These are phyloP conservation scores for Margaritifera margaritifera DNA, from an alignment of 2,888 invertebrate species.

Conservation along the genomic window DNA sequence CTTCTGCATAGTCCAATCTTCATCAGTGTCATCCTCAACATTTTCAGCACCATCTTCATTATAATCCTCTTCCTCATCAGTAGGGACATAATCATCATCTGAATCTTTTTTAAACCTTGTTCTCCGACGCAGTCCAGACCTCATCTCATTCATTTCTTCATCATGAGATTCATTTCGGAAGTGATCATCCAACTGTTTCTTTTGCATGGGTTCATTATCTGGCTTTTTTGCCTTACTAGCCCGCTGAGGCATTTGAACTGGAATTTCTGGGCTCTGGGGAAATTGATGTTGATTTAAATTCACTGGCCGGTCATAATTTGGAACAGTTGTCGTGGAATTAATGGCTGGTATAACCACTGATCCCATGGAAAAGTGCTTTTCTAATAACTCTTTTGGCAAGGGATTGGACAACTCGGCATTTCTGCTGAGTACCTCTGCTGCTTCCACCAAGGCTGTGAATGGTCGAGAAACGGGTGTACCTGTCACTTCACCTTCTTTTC, in stretches of 20 bases:
- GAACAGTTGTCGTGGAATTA: too few species aligned
- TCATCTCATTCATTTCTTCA: too few species aligned
- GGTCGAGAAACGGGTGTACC: slow-evolving; percentile 16
- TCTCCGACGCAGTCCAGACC: background rate
- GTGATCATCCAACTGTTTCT: too few species aligned
- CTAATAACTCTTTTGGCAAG: background rate
- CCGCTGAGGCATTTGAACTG: too few species aligned
- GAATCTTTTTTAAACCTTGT: background rate
- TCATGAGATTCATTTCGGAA: too few species aligned
- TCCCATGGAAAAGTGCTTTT: too few species aligned
- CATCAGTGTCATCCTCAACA: slow-evolving; percentile 3
- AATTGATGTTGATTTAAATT: background rate
- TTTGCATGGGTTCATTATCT: too few species aligned
- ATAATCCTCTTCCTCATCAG: background rate
- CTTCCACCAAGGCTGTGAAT: slow-evolving; percentile 32
- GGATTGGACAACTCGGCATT: slow-evolving; percentile 10
- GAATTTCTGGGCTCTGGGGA: background rate
- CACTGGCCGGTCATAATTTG: too few species aligned
- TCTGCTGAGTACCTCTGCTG: slow-evolving; percentile 37
- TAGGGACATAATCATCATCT: background rate
- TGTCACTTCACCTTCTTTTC: slow-evolving; percentile 10
- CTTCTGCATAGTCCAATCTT: slow-evolving; percentile 2
- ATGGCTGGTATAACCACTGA: too few species aligned
- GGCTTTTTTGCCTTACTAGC: too few species aligned
- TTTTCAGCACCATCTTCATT: background rate